Evolutionary conservation across 2,797 vertebrate genomes (phyloP).

Genomic region (Amblyraja radiata): DNA sequence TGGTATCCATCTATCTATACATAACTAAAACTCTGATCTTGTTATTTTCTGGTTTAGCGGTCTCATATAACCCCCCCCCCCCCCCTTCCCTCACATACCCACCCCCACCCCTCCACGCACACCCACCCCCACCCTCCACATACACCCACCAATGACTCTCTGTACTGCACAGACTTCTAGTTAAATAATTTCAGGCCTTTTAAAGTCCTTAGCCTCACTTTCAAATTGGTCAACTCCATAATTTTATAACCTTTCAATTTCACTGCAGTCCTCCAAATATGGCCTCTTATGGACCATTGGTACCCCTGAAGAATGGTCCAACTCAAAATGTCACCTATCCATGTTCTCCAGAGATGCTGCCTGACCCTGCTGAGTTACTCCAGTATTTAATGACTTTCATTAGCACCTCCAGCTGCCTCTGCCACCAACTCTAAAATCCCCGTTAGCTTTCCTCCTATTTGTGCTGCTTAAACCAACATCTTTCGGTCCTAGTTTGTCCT

Average conservation of each 20-base stretch:
- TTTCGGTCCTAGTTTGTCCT: background rate
- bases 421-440: background rate
- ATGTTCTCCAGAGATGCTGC: too few species aligned
- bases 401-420: background rate
- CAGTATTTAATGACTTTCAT: background rate
- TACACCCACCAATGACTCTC: background rate
- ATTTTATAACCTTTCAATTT: background rate
- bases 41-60: too few species aligned
- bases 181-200: background rate
- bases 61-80: too few species aligned
- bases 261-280: background rate
- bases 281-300: background rate
- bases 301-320: too few species aligned
- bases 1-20: too few species aligned
- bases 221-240: background rate
- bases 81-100: too few species aligned
- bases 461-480: too few species aligned
- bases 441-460: background rate
- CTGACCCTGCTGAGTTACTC: too few species aligned
- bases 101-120: too few species aligned
- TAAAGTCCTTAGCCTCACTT: background rate
- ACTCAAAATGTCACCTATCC: too few species aligned
- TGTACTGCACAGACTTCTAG: background rate
- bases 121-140: too few species aligned
- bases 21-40: too few species aligned